A percentile compares a stretch with the other conserved stretches of the same genome.
Evolutionary conservation across 1,140 invertebrate species (phyloP).

Genomic region (Zaprionus vittiger): DNA sequence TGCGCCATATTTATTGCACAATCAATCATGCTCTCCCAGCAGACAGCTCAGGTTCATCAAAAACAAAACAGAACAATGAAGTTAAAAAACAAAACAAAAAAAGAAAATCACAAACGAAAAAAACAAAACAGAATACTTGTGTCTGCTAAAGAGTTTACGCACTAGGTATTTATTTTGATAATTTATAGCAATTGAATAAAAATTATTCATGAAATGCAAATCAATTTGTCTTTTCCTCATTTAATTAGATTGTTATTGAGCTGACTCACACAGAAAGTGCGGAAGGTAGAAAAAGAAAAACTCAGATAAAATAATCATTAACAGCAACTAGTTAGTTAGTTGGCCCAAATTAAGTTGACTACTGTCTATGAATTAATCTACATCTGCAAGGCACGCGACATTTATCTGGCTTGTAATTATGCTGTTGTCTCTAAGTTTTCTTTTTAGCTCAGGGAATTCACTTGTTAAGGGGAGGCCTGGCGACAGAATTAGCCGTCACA

Average conservation of each 20-base stretch:
- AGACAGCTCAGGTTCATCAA: constrained; percentile 69
- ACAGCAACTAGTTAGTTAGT: constrained; percentile 57
- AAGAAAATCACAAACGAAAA: constrained; percentile 22
- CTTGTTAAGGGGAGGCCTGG: constrained; percentile 48
- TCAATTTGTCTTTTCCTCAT: not conserved
- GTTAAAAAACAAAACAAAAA: constrained; percentile 15
- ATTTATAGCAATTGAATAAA: constrained; percentile 82
- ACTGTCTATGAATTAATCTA: constrained; percentile 51
- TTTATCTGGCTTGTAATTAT: constrained; percentile 63
- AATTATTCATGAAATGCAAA: constrained; percentile 74
- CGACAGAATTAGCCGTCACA: constrained; percentile 64
- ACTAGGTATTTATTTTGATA: constrained; percentile 78
- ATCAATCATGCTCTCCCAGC: constrained; percentile 61
- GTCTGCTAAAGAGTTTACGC: constrained; percentile 72
- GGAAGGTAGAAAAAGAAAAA: constrained; percentile 15
- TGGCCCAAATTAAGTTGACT: constrained; percentile 29
- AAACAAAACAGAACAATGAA: constrained; percentile 42
- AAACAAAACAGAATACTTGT: constrained; percentile 46
- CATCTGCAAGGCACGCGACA: constrained; percentile 61
- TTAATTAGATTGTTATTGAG: not conserved
- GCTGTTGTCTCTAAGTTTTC: constrained; percentile 56
- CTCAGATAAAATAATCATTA: constrained; percentile 68
- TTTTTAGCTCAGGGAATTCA: constrained; percentile 54
- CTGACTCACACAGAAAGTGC: constrained; percentile 13
- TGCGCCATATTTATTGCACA: constrained; percentile 80